Base-by-base conservation (phyloP, 1,140 invertebrate species). In the Megalopta genalis region DNA sequence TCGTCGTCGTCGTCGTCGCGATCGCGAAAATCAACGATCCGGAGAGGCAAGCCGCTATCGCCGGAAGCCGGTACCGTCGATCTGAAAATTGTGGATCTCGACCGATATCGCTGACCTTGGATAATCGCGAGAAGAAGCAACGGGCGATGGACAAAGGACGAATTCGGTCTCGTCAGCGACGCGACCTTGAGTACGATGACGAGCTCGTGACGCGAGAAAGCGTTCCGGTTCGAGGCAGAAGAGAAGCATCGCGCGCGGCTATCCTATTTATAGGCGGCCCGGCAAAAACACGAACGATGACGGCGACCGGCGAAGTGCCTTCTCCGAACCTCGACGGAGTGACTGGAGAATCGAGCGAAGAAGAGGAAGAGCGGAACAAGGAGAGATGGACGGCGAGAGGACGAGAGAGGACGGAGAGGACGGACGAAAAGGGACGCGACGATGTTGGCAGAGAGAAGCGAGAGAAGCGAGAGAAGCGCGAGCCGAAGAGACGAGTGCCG, bases 221-320 rank as follows among this genome's bases (percentile, higher is more conserved):
- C 85, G 83, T 73, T 80, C 78, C 83, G 79, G 77, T 67, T 75
- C 73, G 71, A 54, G 57, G 76, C 79, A 77, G 70, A 63, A 71
- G 59, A 77, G 62, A 68, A 77, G 73, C 62, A 74, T 32, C 66
- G 77, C 67, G 76, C 66, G 77, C 42, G 64, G 74, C 68, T 64
- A 67, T 71, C 60, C 90, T 91, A 91, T 91, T 91, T 91, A 91
- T 91, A 91, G 82, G 78, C 76, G 81, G 77, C 78, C 81, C 81
- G 83, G 87, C 86, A 90, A 90, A 91, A 90, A 90, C 89, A 80
- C 84, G 83, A 89, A 88, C 81, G 86, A 89, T 80, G 86, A 88
- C 85, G 81, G 81, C 82, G 82, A 77, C 76, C 82, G 77, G 83
- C 80, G 82, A 87, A 88, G 87, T 85, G 80, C 78, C 82, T 83